phyloP scores from a whole-genome alignment of 53 echinoderm and acorn worm genomes.

The Astropecten irregularis region DNA sequence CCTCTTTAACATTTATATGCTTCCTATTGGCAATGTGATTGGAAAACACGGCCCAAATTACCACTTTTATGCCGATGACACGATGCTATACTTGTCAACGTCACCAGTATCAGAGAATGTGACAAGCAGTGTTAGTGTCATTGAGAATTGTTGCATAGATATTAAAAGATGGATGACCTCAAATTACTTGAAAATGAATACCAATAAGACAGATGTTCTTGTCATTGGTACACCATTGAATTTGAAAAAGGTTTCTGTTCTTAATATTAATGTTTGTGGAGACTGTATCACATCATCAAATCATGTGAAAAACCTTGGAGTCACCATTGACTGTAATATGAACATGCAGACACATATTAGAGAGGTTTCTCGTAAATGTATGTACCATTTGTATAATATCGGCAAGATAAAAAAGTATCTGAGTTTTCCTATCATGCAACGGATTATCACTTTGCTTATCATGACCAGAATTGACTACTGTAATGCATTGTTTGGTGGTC shows the following conservation, averaged over 20 bases:
- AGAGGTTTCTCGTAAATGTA: too few relatives aligned
- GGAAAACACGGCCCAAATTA: constrained; percentile 17
- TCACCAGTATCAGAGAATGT: too few relatives aligned
- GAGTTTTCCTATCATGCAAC: background rate
- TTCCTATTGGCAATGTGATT: constrained; percentile 12
- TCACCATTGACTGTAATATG: too few relatives aligned
- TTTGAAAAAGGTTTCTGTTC: background rate
- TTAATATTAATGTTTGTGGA: background rate
- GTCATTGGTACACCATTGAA: background rate
- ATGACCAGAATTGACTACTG: background rate
- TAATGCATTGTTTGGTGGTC: background rate
- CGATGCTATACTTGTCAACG: background rate
- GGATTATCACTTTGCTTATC: background rate
- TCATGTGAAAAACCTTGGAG: background rate
- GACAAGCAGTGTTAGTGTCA: too few relatives aligned
- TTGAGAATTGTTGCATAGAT: background rate
- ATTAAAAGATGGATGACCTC: too few relatives aligned
- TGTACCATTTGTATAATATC: background rate
- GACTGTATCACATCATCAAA: background rate
- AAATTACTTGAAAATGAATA: too few relatives aligned
- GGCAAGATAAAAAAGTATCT: background rate
- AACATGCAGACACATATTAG: too few relatives aligned
- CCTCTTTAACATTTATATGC: constrained; percentile 2
- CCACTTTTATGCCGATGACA: constrained; percentile 66
- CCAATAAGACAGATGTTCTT: too few relatives aligned